Evolutionary conservation across 2,888 invertebrate genomes (phyloP).

Genomic region (Oxytorus armatus): DNA sequence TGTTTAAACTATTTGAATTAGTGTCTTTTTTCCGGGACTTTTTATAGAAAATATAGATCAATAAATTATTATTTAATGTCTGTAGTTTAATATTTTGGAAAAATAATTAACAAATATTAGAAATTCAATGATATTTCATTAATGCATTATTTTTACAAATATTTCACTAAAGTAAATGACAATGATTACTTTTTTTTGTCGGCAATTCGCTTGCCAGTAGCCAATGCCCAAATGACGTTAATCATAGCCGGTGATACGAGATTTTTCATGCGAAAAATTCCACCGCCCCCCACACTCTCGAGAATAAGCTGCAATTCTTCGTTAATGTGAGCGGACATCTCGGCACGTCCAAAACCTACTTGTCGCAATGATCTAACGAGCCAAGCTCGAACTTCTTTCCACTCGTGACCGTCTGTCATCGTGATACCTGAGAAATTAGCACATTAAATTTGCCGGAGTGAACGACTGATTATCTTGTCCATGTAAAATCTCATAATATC

Average conservation of each 20-base stretch:
- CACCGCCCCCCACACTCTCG: constrained; percentile 74
- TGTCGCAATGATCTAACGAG: constrained; percentile 85
- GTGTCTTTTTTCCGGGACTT: too few relatives aligned
- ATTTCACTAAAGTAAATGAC: constrained; percentile 5
- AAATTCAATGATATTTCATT: background rate
- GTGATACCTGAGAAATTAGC: constrained; percentile 85
- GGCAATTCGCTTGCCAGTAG: constrained; percentile 84
- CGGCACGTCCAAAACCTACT: constrained; percentile 86
- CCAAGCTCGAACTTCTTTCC: constrained; percentile 87
- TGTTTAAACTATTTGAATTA: too few relatives aligned
- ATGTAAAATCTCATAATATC: background rate
- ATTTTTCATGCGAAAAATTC: constrained; percentile 74
- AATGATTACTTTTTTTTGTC: constrained; percentile 72
- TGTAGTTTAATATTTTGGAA: background rate
- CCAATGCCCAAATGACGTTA: constrained; percentile 88
- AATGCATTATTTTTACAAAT: background rate
- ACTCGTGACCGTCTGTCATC: constrained; percentile 86
- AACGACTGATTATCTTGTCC: background rate
- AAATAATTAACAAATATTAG: constrained; percentile 13
- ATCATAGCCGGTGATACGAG: constrained; percentile 87
- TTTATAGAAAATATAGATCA: too few relatives aligned
- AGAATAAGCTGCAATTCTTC: constrained; percentile 86
- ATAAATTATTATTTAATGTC: too few relatives aligned
- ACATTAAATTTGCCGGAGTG: background rate
- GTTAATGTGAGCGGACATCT: constrained; percentile 86